A percentile compares a stretch with the other conserved stretches of the same genome.
phyloP scores from a whole-genome alignment of 2,888 invertebrate species.

The Phortica okadai region DNA sequence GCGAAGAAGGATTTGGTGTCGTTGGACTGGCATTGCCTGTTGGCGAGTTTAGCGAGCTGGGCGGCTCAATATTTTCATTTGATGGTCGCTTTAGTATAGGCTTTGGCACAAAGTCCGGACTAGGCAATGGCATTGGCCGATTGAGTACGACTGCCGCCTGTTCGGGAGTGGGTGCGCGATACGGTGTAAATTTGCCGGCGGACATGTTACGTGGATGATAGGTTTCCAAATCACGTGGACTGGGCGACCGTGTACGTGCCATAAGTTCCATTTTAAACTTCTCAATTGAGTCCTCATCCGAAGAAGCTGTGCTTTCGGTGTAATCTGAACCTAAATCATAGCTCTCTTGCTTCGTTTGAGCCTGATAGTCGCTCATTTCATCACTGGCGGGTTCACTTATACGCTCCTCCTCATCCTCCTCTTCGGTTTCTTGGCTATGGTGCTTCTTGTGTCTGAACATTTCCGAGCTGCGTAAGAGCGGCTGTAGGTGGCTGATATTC shows the following conservation, averaged over 20 bases:
- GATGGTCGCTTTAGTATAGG: slow-evolving; percentile 84
- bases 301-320: slow-evolving; percentile 81
- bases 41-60: slow-evolving; percentile 42
- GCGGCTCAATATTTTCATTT: slow-evolving; percentile 74
- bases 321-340: slow-evolving; percentile 80
- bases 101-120: slow-evolving; percentile 86
- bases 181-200: slow-evolving; percentile 73
- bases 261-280: slow-evolving; percentile 75
- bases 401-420: slow-evolving; percentile 46
- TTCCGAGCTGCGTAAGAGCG: slow-evolving; percentile 51
- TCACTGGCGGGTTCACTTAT: slow-evolving; percentile 45
- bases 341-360: slow-evolving; percentile 61
- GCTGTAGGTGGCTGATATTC: slow-evolving; percentile 58
- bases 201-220: slow-evolving; percentile 82
- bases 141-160: slow-evolving; percentile 80
- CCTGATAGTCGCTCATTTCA: slow-evolving; percentile 65
- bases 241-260: slow-evolving; percentile 72
- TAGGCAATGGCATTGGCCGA: slow-evolving; percentile 81
- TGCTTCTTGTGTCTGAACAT: slow-evolving; percentile 51
- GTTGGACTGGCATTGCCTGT: slow-evolving; percentile 2
- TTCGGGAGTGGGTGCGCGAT: slow-evolving; percentile 76
- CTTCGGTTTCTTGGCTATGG: slow-evolving; percentile 52
- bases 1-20: not conserved
- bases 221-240: slow-evolving; percentile 80
- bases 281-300: slow-evolving; percentile 77